Evolutionary conservation across 2,888 invertebrate species (phyloP).

Genomic region (Griposia aprilina): DNA sequence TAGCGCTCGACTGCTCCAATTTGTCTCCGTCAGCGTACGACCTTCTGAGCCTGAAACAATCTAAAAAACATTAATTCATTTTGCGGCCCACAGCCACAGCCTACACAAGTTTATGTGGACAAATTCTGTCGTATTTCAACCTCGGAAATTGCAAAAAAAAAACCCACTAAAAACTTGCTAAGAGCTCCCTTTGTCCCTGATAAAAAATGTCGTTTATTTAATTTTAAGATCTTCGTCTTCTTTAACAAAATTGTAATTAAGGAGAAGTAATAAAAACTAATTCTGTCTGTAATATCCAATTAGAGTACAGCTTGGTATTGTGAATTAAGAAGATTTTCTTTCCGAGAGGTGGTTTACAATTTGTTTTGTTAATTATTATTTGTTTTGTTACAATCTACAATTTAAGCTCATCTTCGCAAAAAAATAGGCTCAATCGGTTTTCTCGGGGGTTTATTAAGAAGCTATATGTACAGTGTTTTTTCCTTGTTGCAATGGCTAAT

Average conservation of each 20-base stretch:
- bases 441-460: background rate
- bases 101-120: slow-evolving; percentile 33
- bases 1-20: slow-evolving; percentile 11
- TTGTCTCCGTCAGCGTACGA: slow-evolving; percentile 38
- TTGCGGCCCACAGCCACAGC: slow-evolving; percentile 21
- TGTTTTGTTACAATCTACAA: background rate
- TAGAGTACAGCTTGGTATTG: slow-evolving; percentile 27
- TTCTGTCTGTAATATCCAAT: slow-evolving; percentile 51
- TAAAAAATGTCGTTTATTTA: slow-evolving; percentile 38
- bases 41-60: slow-evolving; percentile 37
- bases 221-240: slow-evolving; percentile 17
- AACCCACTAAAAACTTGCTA: slow-evolving; percentile 14
- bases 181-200: slow-evolving; percentile 8
- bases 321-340: slow-evolving; percentile 34
- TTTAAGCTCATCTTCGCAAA: background rate
- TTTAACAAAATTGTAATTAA: slow-evolving; percentile 47
- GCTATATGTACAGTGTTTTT: background rate
- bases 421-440: background rate
- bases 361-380: slow-evolving; percentile 4
- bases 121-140: slow-evolving; percentile 31
- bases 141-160: slow-evolving; percentile 19
- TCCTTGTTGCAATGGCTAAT: background rate
- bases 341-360: background rate
- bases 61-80: slow-evolving; percentile 53
- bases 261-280: slow-evolving; percentile 51